Conservation (phyloP, 2,888 invertebrate genomes). For the Siphonodentalium dalli region DNA sequence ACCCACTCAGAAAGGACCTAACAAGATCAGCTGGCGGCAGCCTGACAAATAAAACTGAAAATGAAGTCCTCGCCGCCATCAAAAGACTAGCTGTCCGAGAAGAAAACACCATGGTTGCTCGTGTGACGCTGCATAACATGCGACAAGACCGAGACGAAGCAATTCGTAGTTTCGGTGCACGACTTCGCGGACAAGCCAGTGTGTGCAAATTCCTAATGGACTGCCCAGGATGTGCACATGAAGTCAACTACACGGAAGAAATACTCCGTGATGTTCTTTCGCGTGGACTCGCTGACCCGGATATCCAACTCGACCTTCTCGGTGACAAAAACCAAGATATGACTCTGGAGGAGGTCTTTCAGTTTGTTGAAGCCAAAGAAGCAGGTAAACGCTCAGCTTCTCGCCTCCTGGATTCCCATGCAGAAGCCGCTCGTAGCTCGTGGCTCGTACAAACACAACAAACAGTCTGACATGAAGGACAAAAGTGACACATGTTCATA, state of each 20-base stretch:
- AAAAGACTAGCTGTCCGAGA: slow-evolving; percentile 25
- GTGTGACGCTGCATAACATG: slow-evolving; percentile 28
- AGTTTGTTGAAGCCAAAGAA: slow-evolving; percentile 30
- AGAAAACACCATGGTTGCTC: slow-evolving; percentile 29
- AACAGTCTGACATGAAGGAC: background rate
- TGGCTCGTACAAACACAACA: slow-evolving; percentile 7
- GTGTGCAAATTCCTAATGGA: slow-evolving; percentile 25
- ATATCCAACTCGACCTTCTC: slow-evolving; percentile 30
- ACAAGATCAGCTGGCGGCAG: slow-evolving; percentile 26
- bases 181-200: slow-evolving; percentile 29
- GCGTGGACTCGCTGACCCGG: slow-evolving; percentile 25
- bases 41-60: slow-evolving; percentile 18
- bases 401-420: slow-evolving; percentile 16
- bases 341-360: slow-evolving; percentile 25
- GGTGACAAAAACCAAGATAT: slow-evolving; percentile 32
- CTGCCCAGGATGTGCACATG: slow-evolving; percentile 22
- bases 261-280: slow-evolving; percentile 25
- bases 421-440: slow-evolving; percentile 12
- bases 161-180: slow-evolving; percentile 25
- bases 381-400: slow-evolving; percentile 33
- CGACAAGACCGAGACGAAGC: slow-evolving; percentile 31
- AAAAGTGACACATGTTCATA: slow-evolving; percentile 22
- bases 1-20: slow-evolving; percentile 28
- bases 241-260: slow-evolving; percentile 28
- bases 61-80: slow-evolving; percentile 22